Base-by-base conservation (phyloP, 2,888 invertebrate species). In the Ligdia adustata region DNA sequence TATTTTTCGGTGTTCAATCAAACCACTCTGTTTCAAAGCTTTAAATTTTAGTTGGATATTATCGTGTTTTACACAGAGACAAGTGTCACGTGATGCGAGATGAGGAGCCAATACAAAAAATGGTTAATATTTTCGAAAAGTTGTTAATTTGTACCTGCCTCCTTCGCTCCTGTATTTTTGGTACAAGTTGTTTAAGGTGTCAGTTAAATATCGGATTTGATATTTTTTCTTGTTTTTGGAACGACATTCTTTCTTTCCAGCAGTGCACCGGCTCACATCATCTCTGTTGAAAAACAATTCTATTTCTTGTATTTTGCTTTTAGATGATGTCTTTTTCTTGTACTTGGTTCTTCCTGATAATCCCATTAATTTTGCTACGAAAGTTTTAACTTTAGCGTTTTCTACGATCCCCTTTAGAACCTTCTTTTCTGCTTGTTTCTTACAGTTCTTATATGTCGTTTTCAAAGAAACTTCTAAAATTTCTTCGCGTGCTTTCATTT, bases 241-340 rank as follows among this genome's bases (percentile, higher is more conserved):
- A 14, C 12, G 9, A 15, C 15, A 15, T n/a, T 32, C 32, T 7
- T 15, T 13, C n/a, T 14, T 32, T 13, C 32, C 32, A n/a, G 32
- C 14, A 7, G 15, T 32, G 15, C 15, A 15, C 4, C 32, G 4
- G 15, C 32, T 32, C 5, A 32, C 15, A 14, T 32, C 32, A 9
- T 32, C 32, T n/a, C 32, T 32, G 15, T 13, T 9, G 32, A 15
- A 32, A 16, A 32, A 32, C 6, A 13, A n/a, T 32, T 14, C 16
- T 4, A 32, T 32, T 15, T 32, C 32, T 24, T 24, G 24, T 24
- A 24, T 24, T 9, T 7, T 24, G 24, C 24, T 7, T 24, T 24
- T 24, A 24, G 6, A 24, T 24, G 16, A 16, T 16, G 16, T 11
- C 29, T 11, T 11, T 9, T 29, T 12, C 13, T 29, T 29, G 16